A percentile compares a stretch with the other conserved stretches of the same genome.
These are phyloP conservation scores for Eurypyga helias DNA, from an alignment of 2,113 vertebrate species.

Conservation along the genomic window DNA sequence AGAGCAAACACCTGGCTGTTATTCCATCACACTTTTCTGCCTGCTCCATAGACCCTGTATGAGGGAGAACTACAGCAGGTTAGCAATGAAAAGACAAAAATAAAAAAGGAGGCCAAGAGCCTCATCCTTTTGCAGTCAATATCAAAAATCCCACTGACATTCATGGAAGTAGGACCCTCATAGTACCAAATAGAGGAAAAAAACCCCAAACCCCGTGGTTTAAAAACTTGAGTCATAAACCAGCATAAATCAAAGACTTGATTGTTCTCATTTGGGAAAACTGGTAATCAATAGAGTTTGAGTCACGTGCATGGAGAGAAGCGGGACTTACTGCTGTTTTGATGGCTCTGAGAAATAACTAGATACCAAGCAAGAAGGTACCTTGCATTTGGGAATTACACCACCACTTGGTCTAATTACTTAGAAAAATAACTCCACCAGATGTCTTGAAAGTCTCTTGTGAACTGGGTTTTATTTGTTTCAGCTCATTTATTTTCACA, in stretches of 20 bases:
- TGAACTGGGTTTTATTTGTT: slow-evolving; percentile 73
- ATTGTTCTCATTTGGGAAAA: neutral
- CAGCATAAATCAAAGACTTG: neutral
- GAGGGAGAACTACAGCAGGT: neutral
- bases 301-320: neutral
- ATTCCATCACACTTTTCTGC: neutral
- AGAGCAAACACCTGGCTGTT: neutral
- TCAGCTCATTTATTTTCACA: slow-evolving; percentile 74
- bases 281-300: slow-evolving; percentile 29
- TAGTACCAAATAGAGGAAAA: neutral
- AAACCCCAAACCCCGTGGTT: neutral
- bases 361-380: slow-evolving; percentile 16
- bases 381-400: slow-evolving; percentile 59
- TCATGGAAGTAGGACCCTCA: neutral
- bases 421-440: slow-evolving; percentile 71
- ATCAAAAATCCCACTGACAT: neutral
- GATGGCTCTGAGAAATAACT: slow-evolving; percentile 58
- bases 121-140: neutral
- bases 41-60: neutral
- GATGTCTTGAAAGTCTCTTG: slow-evolving; percentile 71
- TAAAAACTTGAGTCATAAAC: neutral
- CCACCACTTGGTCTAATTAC: slow-evolving; percentile 72
- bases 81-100: neutral
- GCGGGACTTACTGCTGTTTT: slow-evolving; percentile 8
- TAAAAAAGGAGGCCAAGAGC: neutral